A percentile compares a stretch with the other conserved stretches of the same genome.
Evolutionary conservation across 2,797 vertebrate genomes (phyloP).

Genomic region (Scarus forsteni): DNA sequence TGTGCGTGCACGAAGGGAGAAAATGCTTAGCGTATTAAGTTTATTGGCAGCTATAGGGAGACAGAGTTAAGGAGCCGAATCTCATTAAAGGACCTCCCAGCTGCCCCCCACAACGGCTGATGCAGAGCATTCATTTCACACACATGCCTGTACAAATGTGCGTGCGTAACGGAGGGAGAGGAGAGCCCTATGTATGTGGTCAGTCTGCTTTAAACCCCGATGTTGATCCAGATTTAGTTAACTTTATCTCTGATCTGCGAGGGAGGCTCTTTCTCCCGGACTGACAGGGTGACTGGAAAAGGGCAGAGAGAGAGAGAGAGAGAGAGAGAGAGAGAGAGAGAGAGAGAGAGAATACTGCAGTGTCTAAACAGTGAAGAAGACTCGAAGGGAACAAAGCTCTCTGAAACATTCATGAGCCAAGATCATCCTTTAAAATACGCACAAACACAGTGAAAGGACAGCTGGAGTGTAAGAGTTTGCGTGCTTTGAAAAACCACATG

Average conservation of each 20-base stretch:
- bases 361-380: slow-evolving; percentile 76
- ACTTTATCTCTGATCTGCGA: slow-evolving; percentile 61
- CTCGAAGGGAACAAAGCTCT: slow-evolving; percentile 65
- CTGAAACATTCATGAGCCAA: slow-evolving; percentile 73
- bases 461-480: slow-evolving; percentile 14
- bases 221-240: slow-evolving; percentile 40
- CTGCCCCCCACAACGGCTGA: slow-evolving; percentile 85
- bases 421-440: slow-evolving; percentile 58
- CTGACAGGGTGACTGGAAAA: slow-evolving; percentile 55
- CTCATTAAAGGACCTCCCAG: slow-evolving; percentile 86
- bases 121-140: slow-evolving; percentile 85
- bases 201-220: slow-evolving; percentile 24
- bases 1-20: slow-evolving; percentile 18
- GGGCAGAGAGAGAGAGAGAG: slow-evolving; percentile 28
- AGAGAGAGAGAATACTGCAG: slow-evolving; percentile 74
- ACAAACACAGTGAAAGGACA: slow-evolving; percentile 28
- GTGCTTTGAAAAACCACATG: slow-evolving; percentile 25
- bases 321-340: slow-evolving; percentile 46
- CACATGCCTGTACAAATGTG: slow-evolving; percentile 36
- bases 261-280: slow-evolving; percentile 34
- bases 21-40: slow-evolving; percentile 84
- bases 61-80: slow-evolving; percentile 79
- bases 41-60: slow-evolving; percentile 82
- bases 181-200: slow-evolving; percentile 31
- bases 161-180: not conserved